Evolutionary conservation across 2,888 invertebrate genomes (phyloP).

Genomic region (Troides oblongomaculatus): DNA sequence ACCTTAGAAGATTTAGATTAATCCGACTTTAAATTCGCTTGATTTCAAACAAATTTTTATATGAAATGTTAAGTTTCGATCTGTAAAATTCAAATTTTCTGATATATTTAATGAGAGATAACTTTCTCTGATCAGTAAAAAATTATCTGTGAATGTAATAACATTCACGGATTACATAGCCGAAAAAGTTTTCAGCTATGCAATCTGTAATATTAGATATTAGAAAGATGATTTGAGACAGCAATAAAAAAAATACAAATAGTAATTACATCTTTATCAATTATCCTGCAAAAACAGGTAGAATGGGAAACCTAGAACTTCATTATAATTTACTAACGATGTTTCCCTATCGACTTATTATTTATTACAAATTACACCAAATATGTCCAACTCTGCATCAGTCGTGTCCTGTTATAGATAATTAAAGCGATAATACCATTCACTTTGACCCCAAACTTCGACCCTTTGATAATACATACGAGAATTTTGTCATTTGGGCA

Average conservation of each 20-base stretch:
- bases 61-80: no score
- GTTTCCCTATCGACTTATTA: slow-evolving; percentile 44
- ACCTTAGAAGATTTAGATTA: no score
- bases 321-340: slow-evolving; percentile 32
- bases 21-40: no score
- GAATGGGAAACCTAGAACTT: slow-evolving; percentile 23
- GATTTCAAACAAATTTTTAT: no score
- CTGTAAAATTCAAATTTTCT: no score
- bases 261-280: background rate
- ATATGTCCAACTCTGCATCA: slow-evolving; percentile 45
- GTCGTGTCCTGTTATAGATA: slow-evolving; percentile 50
- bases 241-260: background rate
- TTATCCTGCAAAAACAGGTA: background rate
- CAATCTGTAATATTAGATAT: no score
- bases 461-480: slow-evolving; percentile 55
- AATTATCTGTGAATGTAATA: no score
- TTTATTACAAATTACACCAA: slow-evolving; percentile 52
- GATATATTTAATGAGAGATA: no score
- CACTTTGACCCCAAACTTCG: slow-evolving; percentile 62
- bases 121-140: no score
- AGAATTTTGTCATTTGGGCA: slow-evolving; percentile 59
- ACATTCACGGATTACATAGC: no score
- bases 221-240: no score
- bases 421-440: slow-evolving; percentile 63
- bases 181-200: no score